Percentiles rank a stretch among this genome's conserved stretches.
These are phyloP conservation scores for Percopsis omiscomaycus DNA, from an alignment of 2,797 vertebrate species.

Conservation along the genomic window DNA sequence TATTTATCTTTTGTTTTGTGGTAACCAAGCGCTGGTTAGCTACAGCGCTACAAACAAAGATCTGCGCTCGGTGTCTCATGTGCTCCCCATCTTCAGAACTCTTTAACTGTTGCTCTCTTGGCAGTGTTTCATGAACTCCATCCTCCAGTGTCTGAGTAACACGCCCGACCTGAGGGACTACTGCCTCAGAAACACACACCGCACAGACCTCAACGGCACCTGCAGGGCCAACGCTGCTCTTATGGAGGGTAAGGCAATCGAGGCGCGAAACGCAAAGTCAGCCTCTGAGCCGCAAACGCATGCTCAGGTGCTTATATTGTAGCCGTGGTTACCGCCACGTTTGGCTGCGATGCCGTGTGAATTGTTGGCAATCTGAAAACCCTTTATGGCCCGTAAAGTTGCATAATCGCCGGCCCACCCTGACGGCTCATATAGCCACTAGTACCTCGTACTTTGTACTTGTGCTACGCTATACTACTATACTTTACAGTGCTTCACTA, in stretches of 20 bases:
- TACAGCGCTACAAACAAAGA: too few species aligned
- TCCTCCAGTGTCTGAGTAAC: constrained; percentile 97
- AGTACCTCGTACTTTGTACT: not conserved
- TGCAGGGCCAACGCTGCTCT: constrained; percentile 81
- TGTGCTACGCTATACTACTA: too few species aligned
- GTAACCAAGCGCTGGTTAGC: too few species aligned
- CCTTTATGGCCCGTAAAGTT: not conserved
- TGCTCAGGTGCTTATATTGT: too few species aligned
- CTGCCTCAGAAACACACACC: constrained; percentile 87
- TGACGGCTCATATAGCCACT: not conserved
- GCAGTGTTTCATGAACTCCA: constrained; percentile 99
- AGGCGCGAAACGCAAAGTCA: not conserved
- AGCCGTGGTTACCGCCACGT: too few species aligned
- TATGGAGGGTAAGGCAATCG: constrained; percentile 83
- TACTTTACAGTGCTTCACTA: not conserved
- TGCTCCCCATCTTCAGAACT: not conserved
- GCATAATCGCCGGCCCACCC: not conserved
- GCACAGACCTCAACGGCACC: constrained; percentile 84
- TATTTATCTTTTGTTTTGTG: not conserved
- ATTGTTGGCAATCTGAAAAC: too few species aligned
- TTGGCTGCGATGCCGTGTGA: too few species aligned
- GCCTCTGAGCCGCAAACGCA: too few species aligned
- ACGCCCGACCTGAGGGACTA: constrained; percentile 92
- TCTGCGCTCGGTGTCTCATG: too few species aligned
- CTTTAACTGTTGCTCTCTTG: not conserved